These are phyloP conservation scores for Archivesica marissinica DNA, from an alignment of 1,140 invertebrate species.

Conservation along the genomic window DNA sequence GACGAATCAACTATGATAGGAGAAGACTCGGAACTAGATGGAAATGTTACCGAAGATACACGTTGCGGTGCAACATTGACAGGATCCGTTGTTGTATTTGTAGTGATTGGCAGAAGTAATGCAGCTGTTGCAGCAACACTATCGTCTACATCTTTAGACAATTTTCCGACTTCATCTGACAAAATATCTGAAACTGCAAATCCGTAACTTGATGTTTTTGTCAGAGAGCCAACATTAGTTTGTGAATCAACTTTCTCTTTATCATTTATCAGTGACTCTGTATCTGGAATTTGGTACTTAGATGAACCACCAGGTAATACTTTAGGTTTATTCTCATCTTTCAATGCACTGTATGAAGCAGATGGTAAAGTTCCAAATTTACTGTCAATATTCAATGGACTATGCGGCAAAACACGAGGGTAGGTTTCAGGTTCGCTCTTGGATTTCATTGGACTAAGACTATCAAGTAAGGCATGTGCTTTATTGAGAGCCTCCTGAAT, in stretches of 20 bases:
- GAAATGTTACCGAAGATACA: neutral
- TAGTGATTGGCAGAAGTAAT: too few relatives aligned
- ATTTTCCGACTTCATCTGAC: neutral
- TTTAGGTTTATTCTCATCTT: neutral
- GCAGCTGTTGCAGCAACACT: too few relatives aligned
- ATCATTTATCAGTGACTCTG: neutral
- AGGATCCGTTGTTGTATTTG: too few relatives aligned
- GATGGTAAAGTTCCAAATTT: neutral
- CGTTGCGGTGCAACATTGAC: too few relatives aligned
- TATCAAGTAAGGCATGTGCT: slow-evolving; percentile 43
- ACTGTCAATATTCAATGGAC: neutral
- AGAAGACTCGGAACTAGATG: neutral
- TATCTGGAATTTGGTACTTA: neutral
- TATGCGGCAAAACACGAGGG: neutral
- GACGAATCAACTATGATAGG: neutral
- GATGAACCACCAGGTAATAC: neutral
- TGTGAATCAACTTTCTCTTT: neutral
- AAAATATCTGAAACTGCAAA: slow-evolving; percentile 18
- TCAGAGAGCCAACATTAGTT: neutral
- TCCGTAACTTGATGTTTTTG: slow-evolving; percentile 22
- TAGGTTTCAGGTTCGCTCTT: neutral
- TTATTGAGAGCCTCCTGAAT: slow-evolving; percentile 34
- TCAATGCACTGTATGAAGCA: neutral
- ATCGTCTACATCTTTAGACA: neutral
- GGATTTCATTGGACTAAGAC: slow-evolving; percentile 41